Evolutionary conservation across 2,113 vertebrate genomes (phyloP).

Genomic region (Myotis lucifugus): DNA sequence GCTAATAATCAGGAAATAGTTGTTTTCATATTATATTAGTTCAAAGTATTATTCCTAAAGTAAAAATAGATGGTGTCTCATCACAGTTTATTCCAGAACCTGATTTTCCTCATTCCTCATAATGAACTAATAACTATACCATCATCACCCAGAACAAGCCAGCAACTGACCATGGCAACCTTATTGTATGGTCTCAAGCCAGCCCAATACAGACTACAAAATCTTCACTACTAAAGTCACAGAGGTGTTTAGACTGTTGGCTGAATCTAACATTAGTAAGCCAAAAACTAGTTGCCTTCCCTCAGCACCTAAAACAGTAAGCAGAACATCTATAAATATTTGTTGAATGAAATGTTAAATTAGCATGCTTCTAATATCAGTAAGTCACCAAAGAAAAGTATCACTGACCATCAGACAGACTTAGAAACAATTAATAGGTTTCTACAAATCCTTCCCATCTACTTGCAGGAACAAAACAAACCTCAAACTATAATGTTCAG

Average conservation of each 20-base stretch:
- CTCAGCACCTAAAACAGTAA: neutral
- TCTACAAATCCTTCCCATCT: slow-evolving; percentile 9
- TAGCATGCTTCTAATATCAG: neutral
- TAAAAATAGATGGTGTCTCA: neutral
- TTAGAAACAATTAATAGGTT: neutral
- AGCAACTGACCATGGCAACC: neutral
- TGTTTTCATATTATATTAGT: slow-evolving; percentile 33
- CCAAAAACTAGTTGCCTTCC: neutral
- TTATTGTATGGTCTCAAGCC: neutral
- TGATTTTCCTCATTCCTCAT: neutral
- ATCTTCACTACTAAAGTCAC: neutral
- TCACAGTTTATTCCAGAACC: neutral
- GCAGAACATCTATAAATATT: neutral
- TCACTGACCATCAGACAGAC: slow-evolving; percentile 15
- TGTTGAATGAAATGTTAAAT: neutral
- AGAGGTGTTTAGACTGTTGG: neutral
- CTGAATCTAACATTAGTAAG: slow-evolving; percentile 26
- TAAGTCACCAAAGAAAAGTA: neutral
- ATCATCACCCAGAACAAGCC: neutral
- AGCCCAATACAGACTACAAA: neutral
- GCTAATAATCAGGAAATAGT: slow-evolving; percentile 12
- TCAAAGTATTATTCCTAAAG: slow-evolving; percentile 41
- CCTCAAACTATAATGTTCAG: slow-evolving; percentile 8
- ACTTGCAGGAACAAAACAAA: slow-evolving; percentile 52
- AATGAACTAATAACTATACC: neutral